A percentile compares a stretch with the other conserved stretches of the same genome.
Evolutionary conservation across 2,888 invertebrate species (phyloP).

Genomic region (Stenurella melanura): DNA sequence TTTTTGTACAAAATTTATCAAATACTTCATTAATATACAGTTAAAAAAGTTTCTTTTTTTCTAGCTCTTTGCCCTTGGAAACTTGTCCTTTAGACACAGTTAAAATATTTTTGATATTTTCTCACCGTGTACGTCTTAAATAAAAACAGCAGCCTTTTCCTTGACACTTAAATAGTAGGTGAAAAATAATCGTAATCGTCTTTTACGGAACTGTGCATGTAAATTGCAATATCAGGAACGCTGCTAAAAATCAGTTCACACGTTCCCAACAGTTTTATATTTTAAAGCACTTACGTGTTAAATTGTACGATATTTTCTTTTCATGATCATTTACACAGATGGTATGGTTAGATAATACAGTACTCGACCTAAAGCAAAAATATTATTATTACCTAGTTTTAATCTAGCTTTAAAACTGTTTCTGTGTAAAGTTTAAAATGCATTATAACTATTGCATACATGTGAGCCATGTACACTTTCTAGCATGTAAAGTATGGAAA

Average conservation of each 20-base stretch:
- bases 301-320: background rate
- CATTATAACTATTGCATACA: background rate
- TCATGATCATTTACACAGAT: background rate
- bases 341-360: background rate
- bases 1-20: too few relatives aligned
- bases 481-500: too few relatives aligned
- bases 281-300: background rate
- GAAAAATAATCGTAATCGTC: background rate
- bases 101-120: too few relatives aligned
- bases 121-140: too few relatives aligned
- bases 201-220: background rate
- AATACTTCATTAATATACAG: too few relatives aligned
- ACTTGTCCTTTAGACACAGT: too few relatives aligned
- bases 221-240: background rate
- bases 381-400: slow-evolving; percentile 6
- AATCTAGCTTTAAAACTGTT: background rate
- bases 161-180: background rate
- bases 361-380: background rate
- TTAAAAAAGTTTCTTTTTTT: too few relatives aligned
- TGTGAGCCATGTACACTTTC: background rate
- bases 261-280: background rate
- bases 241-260: background rate
- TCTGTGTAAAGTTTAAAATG: background rate
- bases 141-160: too few relatives aligned
- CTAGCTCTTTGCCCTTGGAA: too few relatives aligned